Conservation (phyloP, 2,888 invertebrate species). For the Pheosia tremula region DNA sequence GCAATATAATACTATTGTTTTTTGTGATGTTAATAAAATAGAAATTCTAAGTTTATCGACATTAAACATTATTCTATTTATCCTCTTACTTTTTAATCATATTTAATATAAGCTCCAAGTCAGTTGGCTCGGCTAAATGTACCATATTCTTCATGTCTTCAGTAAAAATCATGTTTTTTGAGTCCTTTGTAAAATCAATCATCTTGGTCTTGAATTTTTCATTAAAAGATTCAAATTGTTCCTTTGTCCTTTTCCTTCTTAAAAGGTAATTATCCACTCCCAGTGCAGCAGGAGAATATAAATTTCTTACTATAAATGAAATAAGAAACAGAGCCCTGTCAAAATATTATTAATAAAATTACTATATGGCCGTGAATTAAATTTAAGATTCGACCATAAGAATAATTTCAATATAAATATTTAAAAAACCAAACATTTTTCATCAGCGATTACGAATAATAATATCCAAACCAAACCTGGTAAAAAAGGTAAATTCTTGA, state of each 20-base stretch:
- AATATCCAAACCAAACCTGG: slow-evolving; percentile 40
- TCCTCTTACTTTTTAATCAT: slow-evolving; percentile 88
- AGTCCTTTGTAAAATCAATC: slow-evolving; percentile 84
- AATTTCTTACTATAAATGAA: slow-evolving; percentile 54
- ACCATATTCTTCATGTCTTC: slow-evolving; percentile 94
- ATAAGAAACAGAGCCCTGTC: too few species aligned
- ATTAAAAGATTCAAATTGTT: slow-evolving; percentile 85
- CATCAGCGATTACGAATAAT: not conserved
- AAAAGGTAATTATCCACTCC: slow-evolving; percentile 86
- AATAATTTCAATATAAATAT: not conserved
- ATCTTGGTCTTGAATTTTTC: slow-evolving; percentile 90
- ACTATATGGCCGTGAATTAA: too few species aligned
- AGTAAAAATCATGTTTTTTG: slow-evolving; percentile 90
- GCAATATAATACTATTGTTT: too few species aligned
- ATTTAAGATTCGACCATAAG: too few species aligned
- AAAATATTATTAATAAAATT: too few species aligned
- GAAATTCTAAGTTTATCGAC: too few species aligned
- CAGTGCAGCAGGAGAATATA: slow-evolving; percentile 85
- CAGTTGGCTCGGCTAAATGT: slow-evolving; percentile 87
- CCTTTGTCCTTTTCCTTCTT: slow-evolving; percentile 78
- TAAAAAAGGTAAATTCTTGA: slow-evolving; percentile 45
- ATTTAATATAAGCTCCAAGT: slow-evolving; percentile 85
- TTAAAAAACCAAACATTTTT: not conserved
- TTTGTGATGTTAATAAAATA: too few species aligned
- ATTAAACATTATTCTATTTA: not conserved